Base-by-base conservation (phyloP, 1,140 invertebrate species). In the Harlomillsia oculata region DNA sequence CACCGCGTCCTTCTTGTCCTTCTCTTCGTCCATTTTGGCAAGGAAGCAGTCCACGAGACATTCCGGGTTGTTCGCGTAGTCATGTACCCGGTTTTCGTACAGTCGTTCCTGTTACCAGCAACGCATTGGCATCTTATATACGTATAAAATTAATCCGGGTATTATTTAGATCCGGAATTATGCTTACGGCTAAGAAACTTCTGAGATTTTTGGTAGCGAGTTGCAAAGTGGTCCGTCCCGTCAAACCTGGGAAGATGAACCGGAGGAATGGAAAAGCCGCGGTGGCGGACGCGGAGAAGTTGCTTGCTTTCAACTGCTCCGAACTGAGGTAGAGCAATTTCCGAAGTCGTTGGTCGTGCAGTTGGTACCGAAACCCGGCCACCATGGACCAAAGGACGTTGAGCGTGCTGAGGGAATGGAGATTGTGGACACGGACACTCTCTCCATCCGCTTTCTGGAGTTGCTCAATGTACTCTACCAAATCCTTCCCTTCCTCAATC, bases 11-110 rank as follows among this genome's bases (percentile, higher is more conserved):
- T 9, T n/a, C 9, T 9, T 9, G 32, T 34, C 32, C 9, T 37
- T 52, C 8, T 40, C 25, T 14, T 39, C 40, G 32, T 52, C 23
- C 5, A 52, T 25, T 26, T 52, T 36, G n/a, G 37, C 16, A 25
- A 39, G 50, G 16, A 23, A 40, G 4, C n/a, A 32, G 11, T 52
- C 50, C 14, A 52, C 23, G 40, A 52, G 40, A 25, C 25, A 26
- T 20, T 52, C 25, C 18, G 32, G 50, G n/a, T 52, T 25, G 4
- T 18, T 8, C 9, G 4, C 21, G 26, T 52, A 13, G 6, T 20
- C 6, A 14, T n/a, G n/a, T n/a, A n/a, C n/a, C n/a, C n/a, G n/a
- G 8, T 5, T 20, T 13, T 20, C 36, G 25, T 40, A 23, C 6
- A n/a, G 4, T 52, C 36, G 11, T 52, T 5, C 18, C 37, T 14